Conservation (phyloP, 2,888 invertebrate species). For the Ctena decussata region DNA sequence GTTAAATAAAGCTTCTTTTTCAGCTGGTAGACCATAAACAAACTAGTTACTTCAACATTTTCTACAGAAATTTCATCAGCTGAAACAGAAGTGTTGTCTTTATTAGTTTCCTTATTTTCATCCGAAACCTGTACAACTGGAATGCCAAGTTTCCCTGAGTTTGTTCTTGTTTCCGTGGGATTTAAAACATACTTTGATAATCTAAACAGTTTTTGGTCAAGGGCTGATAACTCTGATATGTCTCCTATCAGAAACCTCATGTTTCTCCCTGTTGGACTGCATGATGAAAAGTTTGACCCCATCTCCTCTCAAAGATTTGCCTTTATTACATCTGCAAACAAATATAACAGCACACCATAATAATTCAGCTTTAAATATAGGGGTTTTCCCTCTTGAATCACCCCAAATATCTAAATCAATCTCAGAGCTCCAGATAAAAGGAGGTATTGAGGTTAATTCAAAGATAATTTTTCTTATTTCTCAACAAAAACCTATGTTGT, state of each 20-base stretch:
- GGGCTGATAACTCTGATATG: slow-evolving; percentile 59
- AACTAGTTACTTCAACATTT: not conserved
- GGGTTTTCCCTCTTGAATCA: too few relatives aligned
- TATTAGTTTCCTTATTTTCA: not conserved
- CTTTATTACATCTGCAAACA: too few relatives aligned
- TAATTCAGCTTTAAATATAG: too few relatives aligned
- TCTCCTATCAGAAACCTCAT: slow-evolving; percentile 62
- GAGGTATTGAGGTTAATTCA: too few relatives aligned
- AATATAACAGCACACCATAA: too few relatives aligned
- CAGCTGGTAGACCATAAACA: slow-evolving; percentile 66
- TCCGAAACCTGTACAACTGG: not conserved
- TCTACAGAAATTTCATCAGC: not conserved
- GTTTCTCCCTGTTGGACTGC: not conserved
- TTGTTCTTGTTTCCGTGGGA: not conserved
- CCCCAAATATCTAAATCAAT: too few relatives aligned
- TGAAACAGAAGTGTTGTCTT: not conserved
- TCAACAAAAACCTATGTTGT: too few relatives aligned
- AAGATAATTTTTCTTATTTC: too few relatives aligned
- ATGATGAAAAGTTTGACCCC: slow-evolving; percentile 11
- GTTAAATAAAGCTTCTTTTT: slow-evolving; percentile 66
- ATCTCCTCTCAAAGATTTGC: too few relatives aligned
- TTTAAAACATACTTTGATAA: slow-evolving; percentile 57
- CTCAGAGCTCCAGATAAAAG: too few relatives aligned
- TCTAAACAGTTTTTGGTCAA: slow-evolving; percentile 64
- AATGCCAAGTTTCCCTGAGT: not conserved